phyloP scores from a whole-genome alignment of 2,888 invertebrate species.

The Catocala fraxini region DNA sequence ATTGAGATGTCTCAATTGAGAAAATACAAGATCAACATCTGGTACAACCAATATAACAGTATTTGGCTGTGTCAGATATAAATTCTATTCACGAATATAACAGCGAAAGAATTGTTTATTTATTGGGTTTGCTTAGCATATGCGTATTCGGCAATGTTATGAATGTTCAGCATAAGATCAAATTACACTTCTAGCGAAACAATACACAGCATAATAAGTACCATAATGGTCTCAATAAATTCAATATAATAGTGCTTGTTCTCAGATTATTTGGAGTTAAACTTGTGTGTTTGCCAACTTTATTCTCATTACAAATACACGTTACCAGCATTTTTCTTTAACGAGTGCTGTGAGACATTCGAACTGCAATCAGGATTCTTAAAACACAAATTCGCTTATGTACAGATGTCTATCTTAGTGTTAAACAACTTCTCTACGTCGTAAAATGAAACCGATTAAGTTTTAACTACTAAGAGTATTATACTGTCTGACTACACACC shows the following conservation, averaged over 20 bases:
- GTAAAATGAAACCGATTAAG: constrained; percentile 36
- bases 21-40: too few relatives aligned
- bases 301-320: constrained; percentile 7
- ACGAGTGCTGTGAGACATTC: constrained; percentile 11
- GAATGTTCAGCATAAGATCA: too few relatives aligned
- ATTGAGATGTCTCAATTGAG: too few relatives aligned
- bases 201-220: background rate
- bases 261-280: constrained; percentile 8
- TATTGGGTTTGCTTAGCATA: too few relatives aligned
- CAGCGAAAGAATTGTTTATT: too few relatives aligned
- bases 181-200: background rate
- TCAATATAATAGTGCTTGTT: constrained; percentile 11
- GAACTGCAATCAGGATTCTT: background rate
- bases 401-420: constrained; percentile 22
- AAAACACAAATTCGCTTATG: constrained; percentile 3
- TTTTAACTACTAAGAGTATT: too few relatives aligned
- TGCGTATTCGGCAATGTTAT: too few relatives aligned
- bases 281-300: constrained; percentile 1
- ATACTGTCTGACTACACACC: constrained; percentile 35
- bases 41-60: too few relatives aligned
- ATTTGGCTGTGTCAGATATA: too few relatives aligned
- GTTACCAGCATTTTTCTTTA: constrained; percentile 16
- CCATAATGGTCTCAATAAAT: constrained; percentile 7
- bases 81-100: too few relatives aligned
- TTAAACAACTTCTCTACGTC: constrained; percentile 14